Evolutionary conservation across 2,113 vertebrate species (phyloP).

Genomic region (Gavialis gangeticus): DNA sequence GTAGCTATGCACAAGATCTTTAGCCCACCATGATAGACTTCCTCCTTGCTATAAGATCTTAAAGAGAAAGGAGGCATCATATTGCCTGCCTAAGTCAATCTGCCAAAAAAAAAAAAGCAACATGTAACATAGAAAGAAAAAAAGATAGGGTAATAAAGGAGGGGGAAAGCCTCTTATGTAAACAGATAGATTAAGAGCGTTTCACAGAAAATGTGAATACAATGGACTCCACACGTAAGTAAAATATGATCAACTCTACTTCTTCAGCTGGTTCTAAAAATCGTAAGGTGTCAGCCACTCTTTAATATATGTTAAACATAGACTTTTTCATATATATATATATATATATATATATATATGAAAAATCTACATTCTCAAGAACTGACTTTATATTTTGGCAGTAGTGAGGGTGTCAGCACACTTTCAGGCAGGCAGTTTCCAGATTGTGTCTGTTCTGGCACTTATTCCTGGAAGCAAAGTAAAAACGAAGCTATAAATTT

Average conservation of each 20-base stretch:
- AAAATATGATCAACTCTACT: not conserved
- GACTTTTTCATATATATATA: not conserved
- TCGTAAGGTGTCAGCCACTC: not conserved
- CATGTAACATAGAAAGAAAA: not conserved
- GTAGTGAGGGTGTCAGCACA: not conserved
- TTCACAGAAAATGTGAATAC: not conserved
- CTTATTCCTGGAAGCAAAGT: slow-evolving; percentile 14
- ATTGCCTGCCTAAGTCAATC: not conserved
- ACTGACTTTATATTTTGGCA: not conserved
- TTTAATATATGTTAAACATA: not conserved
- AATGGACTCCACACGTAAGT: not conserved
- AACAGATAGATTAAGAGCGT: not conserved
- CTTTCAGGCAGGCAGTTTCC: not conserved
- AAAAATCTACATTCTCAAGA: not conserved
- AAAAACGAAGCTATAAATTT: slow-evolving; percentile 18
- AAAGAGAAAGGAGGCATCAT: not conserved
- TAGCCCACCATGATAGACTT: not conserved
- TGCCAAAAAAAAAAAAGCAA: not conserved
- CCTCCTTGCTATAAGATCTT: accelerated
- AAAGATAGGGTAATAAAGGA: not conserved
- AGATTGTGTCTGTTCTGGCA: not conserved
- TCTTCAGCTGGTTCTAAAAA: not conserved
- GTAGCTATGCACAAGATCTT: not conserved
- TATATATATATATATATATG: not conserved
- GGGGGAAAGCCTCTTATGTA: not conserved